Base-by-base conservation (phyloP, 2,797 vertebrate genomes). In the Odontamblyopus lacepedii region DNA sequence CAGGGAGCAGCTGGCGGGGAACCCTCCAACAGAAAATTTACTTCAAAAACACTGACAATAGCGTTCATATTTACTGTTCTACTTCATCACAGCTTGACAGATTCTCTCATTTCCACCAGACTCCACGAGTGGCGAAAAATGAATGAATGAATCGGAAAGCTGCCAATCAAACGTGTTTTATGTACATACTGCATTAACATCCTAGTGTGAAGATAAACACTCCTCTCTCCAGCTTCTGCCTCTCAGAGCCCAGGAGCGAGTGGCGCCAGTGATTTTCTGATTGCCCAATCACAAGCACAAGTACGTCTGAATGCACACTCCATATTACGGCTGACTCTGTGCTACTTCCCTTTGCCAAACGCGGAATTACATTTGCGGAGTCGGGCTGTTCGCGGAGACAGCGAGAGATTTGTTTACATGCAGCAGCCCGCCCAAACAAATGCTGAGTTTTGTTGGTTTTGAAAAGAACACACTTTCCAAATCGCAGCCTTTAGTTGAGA, bases 231-330 rank as follows among this genome's bases (percentile, higher is more conserved):
- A 64, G 60, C 44, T 70, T 23, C 32, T 57, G 51, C 76, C 76
- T 62, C 67, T 78, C 57, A 19, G 61, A 44, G 55, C 67, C 57
- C 19, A 27, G 57, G 23, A 26, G 53, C 18, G 55, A 66, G 56
- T 30, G 5, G 71, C 19, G 19, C 2, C 19, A 44, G 55, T 72
- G 66, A 63, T 69, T 67, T 38, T 41, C 56, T 69, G 66, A 72
- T 77, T 72, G 75, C 35, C 65, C 70, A 72, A 69, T 77, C 61
- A 77, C 67, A 41, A 15, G 61, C 60, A 69, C 61, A 69, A 69
- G 73, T 69, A 55, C 5, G 51, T 48, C 60, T 69, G 67, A 73
- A 73, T 70, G 71, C 71, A 78, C 56, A 35, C 62, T 32, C 44
- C 30, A 65, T 60, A 41, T 71, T 67, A 59, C 53, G 53, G 67